phyloP scores from a whole-genome alignment of 1,140 invertebrate genomes.

The Orchesella cincta region DNA sequence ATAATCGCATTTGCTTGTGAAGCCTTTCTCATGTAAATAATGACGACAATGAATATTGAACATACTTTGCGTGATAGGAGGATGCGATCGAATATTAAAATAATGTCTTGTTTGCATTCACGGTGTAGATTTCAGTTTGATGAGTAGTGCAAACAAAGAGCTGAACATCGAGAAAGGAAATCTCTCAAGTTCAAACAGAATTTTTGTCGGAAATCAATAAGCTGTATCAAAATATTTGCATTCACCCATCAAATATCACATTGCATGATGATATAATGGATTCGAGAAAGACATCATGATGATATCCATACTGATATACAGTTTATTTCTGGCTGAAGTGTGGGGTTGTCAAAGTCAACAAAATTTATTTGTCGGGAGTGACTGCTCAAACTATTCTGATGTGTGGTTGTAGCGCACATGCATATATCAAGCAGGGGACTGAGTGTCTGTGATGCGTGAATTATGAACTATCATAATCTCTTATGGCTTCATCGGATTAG shows the following conservation, averaged over 20 bases:
- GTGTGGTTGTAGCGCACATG: no score
- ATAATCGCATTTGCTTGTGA: no score
- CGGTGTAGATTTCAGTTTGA: constrained; percentile 1
- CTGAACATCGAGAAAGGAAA: constrained; percentile 50
- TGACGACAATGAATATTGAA: no score
- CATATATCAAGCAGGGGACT: not conserved
- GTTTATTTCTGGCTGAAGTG: no score
- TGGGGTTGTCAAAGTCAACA: not conserved
- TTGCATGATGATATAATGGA: not conserved
- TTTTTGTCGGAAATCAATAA: constrained; percentile 49
- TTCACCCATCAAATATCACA: constrained; percentile 36
- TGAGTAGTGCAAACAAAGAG: constrained; percentile 40
- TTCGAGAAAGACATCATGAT: not conserved
- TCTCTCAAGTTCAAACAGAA: constrained; percentile 50
- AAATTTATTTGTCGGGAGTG: constrained; percentile 11
- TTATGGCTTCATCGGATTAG: constrained; percentile 3
- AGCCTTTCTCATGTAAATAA: no score
- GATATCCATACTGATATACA: not conserved
- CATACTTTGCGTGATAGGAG: not conserved
- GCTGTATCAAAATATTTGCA: constrained; percentile 51
- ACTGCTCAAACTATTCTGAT: no score
- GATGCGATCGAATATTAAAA: not conserved
- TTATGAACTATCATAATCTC: not conserved
- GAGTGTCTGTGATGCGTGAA: constrained; percentile 5
- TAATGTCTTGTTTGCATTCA: not conserved